These are phyloP conservation scores for Euzetes globulus DNA, from an alignment of 2,888 invertebrate species.

Conservation along the genomic window DNA sequence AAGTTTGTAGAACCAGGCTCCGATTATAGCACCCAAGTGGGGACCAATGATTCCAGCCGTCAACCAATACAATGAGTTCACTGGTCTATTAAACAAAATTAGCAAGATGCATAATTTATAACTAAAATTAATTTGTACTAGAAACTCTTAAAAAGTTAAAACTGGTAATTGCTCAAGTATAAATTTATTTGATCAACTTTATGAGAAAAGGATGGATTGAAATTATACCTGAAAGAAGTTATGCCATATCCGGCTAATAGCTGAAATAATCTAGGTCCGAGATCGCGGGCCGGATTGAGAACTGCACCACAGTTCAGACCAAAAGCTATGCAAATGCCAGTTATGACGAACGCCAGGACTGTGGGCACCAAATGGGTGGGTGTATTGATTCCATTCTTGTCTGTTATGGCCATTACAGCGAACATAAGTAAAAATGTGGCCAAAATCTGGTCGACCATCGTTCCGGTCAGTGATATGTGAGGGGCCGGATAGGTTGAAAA, in stretches of 20 bases:
- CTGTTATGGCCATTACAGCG: conserved; percentile 50
- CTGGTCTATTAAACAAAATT: conserved; percentile 41
- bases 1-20: conserved; percentile 50
- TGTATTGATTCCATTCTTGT: conserved; percentile 49
- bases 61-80: conserved; percentile 49
- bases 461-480: conserved; percentile 48
- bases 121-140: no score
- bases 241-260: conserved; percentile 51
- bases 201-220: no score
- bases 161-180: no score
- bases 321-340: conserved; percentile 51
- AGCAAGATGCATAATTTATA: no score
- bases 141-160: no score
- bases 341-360: conserved; percentile 47
- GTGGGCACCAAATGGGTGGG: conserved; percentile 45
- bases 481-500: conserved; percentile 53
- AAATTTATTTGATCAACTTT: no score
- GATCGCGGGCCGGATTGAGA: conserved; percentile 56
- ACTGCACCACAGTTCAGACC: conserved; percentile 55
- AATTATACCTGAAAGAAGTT: conserved; percentile 48
- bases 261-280: conserved; percentile 54
- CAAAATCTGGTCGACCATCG: conserved; percentile 52
- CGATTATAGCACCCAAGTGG: conserved; percentile 52
- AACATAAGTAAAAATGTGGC: conserved; percentile 50
- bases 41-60: conserved; percentile 52